Evolutionary conservation across 2,888 invertebrate genomes (phyloP), one percentile per base, ranked within the genome.

Genomic region (Helobdella robusta): DNA sequence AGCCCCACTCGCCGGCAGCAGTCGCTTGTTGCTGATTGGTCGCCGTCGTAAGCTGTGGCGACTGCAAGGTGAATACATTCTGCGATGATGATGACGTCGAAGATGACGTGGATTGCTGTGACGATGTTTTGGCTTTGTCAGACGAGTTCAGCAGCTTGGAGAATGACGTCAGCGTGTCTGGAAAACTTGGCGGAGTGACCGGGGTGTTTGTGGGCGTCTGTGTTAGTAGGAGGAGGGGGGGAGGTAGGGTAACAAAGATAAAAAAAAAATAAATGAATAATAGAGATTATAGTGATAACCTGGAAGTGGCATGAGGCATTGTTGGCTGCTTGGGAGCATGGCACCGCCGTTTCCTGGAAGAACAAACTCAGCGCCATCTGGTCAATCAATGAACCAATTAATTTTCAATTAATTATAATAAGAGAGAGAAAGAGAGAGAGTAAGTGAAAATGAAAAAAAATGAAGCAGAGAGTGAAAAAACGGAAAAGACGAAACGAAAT

Each of bases 151-250:
- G 44, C 83, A 91, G 84, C 77, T 90, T 88, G 15, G 90, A 89
- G 79, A 92, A 89, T 64, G 91, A 90, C 70, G 89, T 83, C 70
- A 92, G 82, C 32, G 91, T 87, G 77, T 92, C 92, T 2, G 91
- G 91, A 77, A 92, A 92, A 81, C 91, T 91, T 36, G 92, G 91
- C 58, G 91, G 92, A 59, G 92, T 92, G 61, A 91, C 91, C 63
- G 92, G 92, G 66, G 91, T 92, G 80, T 92, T 92, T 75, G 91
- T 90, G 25, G 91, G 92, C 61, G 91, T 90, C 84, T 89, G 89
- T 81, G 88, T 81, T 86, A 90, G 84, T 56, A 79, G 35, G 32
- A 25, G n/a, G 15, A 54, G 32, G 28, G 54, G 18, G 25, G 18
- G 25, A 54, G 5, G 6, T 6, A 20, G n/a, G n/a, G n/a, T n/a